phyloP scores from a whole-genome alignment of 2,113 vertebrate genomes.

The Hyperopisus bebe region DNA sequence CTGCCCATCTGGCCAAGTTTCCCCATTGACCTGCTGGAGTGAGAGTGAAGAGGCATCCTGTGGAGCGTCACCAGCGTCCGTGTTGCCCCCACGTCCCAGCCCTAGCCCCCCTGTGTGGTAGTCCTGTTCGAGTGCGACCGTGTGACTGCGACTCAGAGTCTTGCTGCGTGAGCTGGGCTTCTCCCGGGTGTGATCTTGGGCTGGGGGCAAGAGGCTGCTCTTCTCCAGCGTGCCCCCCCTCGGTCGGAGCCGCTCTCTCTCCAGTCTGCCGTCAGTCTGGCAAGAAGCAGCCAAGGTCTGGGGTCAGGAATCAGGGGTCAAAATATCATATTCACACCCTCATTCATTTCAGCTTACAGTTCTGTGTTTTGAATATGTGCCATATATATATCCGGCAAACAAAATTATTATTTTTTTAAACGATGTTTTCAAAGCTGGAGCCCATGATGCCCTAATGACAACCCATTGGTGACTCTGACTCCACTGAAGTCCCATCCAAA shows the following conservation, averaged over 20 bases:
- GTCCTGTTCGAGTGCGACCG: constrained; percentile 32
- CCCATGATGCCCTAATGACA: neutral
- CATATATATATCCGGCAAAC: neutral
- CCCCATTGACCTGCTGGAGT: constrained; percentile 15
- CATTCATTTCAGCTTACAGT: neutral
- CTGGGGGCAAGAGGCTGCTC: constrained; percentile 23
- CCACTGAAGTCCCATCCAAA: neutral
- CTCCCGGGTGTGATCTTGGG: neutral
- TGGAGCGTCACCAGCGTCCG: neutral
- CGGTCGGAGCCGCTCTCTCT: constrained; percentile 50
- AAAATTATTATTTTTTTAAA: neutral
- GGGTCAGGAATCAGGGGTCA: neutral
- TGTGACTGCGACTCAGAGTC: constrained; percentile 63
- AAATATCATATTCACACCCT: neutral
- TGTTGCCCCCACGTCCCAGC: neutral
- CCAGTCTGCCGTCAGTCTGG: constrained; percentile 54
- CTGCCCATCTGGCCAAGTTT: neutral
- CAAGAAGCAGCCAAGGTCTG: constrained; percentile 31
- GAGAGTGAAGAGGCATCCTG: neutral
- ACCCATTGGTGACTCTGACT: neutral
- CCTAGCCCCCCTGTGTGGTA: neutral
- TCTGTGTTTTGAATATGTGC: neutral
- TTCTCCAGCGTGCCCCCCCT: constrained; percentile 52
- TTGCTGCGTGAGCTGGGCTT: constrained; percentile 27
- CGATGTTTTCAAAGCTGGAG: neutral